phyloP scores from a whole-genome alignment of 2,888 invertebrate genomes.

The Trypoxylon attenuatum region DNA sequence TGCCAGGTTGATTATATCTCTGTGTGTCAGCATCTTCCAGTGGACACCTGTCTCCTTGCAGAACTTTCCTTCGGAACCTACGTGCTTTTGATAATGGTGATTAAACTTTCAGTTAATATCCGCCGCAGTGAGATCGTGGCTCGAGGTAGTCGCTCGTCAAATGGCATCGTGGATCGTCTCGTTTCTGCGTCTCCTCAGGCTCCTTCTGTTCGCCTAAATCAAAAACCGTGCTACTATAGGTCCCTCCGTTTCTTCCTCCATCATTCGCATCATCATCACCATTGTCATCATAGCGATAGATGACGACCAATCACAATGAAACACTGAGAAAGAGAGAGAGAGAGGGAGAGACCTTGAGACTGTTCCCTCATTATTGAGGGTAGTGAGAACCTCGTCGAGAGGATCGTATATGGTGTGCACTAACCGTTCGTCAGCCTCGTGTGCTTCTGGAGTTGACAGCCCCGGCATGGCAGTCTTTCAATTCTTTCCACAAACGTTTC shows the following conservation, averaged over 20 bases:
- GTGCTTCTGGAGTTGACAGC: no score
- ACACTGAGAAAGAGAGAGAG: conserved; percentile 16
- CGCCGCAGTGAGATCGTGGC: conserved; percentile 61
- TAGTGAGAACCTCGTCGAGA: conserved; percentile 26
- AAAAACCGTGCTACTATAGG: conserved; percentile 13
- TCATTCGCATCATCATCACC: no score
- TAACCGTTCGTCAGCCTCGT: conserved; percentile 52
- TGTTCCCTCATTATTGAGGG: conserved; percentile 33
- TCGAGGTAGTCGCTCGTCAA: conserved; percentile 59
- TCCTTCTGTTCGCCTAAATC: conserved; percentile 40
- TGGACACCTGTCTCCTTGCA: conserved; percentile 16
- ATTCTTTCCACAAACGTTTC: conserved; percentile 60
- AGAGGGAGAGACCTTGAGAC: conserved; percentile 43
- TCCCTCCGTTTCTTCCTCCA: conserved; percentile 11
- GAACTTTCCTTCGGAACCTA: not conserved
- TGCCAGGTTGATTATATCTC: conserved; percentile 23
- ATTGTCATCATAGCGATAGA: conserved; percentile 1
- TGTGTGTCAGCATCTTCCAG: conserved; percentile 13
- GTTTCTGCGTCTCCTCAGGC: conserved; percentile 59
- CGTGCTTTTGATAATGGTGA: conserved; percentile 38
- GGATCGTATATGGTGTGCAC: conserved; percentile 33
- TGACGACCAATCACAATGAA: conserved; percentile 14
- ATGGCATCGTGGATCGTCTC: conserved; percentile 65
- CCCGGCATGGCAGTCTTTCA: conserved; percentile 27
- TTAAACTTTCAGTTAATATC: conserved; percentile 68